A percentile compares a stretch with the other conserved stretches of the same genome.
Conservation (phyloP, 2,113 vertebrate genomes). For the Paradoxurus hermaphroditus region DNA sequence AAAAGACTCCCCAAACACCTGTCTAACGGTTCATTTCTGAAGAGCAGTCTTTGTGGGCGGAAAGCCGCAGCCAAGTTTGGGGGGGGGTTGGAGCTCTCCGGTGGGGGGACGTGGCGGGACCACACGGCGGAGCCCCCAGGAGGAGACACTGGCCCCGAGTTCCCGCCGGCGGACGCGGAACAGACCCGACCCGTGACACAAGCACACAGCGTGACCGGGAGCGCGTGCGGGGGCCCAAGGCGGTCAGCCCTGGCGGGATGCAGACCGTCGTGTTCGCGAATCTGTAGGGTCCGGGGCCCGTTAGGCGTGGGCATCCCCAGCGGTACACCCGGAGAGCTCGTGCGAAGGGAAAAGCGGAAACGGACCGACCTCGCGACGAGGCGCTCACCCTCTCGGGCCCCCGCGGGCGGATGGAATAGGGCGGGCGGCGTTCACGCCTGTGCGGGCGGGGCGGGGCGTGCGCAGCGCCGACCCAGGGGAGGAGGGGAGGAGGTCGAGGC, state of each 20-base stretch:
- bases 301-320: too few relatives aligned
- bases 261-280: too few relatives aligned
- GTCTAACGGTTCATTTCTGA: not conserved
- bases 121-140: not conserved
- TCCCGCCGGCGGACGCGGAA: not conserved
- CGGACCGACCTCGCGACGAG: too few relatives aligned
- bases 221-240: too few relatives aligned
- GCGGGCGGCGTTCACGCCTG: accelerated
- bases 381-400: too few relatives aligned
- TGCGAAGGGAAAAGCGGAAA: too few relatives aligned
- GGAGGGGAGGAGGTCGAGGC: not conserved
- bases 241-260: too few relatives aligned
- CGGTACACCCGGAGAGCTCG: too few relatives aligned
- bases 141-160: not conserved
- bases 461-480: not conserved
- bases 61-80: not conserved
- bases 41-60: not conserved
- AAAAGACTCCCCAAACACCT: not conserved
- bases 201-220: too few relatives aligned
- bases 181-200: not conserved
- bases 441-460: accelerated
- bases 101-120: not conserved
- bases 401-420: accelerated
- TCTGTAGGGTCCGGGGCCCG: too few relatives aligned
- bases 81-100: not conserved